phyloP scores from a whole-genome alignment of 2,888 invertebrate genomes.

The Drosophila subquinaria region DNA sequence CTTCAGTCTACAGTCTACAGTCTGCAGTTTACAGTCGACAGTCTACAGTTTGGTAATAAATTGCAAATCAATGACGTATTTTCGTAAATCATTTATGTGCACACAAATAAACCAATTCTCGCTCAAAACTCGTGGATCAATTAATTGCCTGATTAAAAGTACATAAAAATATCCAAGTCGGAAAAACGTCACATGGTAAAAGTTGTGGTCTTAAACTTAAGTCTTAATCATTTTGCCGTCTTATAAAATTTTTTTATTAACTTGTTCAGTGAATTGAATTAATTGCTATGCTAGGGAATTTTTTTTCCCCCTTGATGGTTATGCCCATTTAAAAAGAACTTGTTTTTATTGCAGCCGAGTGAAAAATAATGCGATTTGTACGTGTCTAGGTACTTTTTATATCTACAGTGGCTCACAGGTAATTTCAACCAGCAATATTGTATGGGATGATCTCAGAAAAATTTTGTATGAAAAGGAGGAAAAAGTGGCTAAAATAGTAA shows the following conservation, averaged over 20 bases:
- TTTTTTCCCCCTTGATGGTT: conserved; percentile 2
- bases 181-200: conserved; percentile 13
- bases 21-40: not conserved
- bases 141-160: not conserved
- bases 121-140: not conserved
- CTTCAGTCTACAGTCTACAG: not conserved
- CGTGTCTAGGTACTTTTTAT: not conserved
- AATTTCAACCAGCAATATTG: too few relatives aligned
- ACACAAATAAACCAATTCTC: not conserved
- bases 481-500: too few relatives aligned
- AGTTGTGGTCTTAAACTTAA: not conserved
- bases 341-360: conserved; percentile 4
- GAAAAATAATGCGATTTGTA: not conserved
- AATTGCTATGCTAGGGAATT: conserved; percentile 14
- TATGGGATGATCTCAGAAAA: too few relatives aligned
- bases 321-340: conserved; percentile 13
- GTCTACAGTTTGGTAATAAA: not conserved
- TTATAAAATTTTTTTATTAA: conserved; percentile 16
- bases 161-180: conserved; percentile 7
- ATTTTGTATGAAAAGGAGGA: too few relatives aligned
- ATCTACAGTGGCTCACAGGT: not conserved
- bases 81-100: conserved; percentile 2
- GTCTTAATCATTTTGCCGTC: not conserved
- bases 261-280: not conserved
- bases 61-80: conserved; percentile 4